Conservation (phyloP, 2,797 vertebrate genomes). For the Mionectes olivaceus region DNA sequence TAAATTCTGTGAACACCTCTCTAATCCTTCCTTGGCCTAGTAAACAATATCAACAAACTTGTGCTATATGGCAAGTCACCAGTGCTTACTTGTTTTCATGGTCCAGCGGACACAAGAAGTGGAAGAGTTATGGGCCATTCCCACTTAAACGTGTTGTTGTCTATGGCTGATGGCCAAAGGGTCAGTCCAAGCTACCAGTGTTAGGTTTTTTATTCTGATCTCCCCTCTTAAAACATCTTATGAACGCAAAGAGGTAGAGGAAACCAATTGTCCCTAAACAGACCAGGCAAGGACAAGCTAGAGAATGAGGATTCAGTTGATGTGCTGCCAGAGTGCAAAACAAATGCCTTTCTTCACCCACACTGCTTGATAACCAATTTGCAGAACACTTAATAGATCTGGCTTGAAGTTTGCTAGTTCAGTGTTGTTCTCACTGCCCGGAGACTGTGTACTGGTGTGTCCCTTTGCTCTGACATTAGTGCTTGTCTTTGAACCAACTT, state of each 20-base stretch:
- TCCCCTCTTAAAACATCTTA: neutral
- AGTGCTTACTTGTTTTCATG: neutral
- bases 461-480: neutral
- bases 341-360: accelerated
- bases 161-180: neutral
- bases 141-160: neutral
- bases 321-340: neutral
- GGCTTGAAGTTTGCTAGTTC: neutral
- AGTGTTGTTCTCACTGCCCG: neutral
- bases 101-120: neutral
- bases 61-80: neutral
- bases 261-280: neutral
- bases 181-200: neutral
- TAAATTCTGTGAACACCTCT: neutral
- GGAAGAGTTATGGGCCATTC: neutral
- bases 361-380: neutral
- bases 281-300: neutral
- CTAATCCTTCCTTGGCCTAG: neutral
- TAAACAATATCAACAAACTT: neutral
- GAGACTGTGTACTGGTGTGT: neutral
- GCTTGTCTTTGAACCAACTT: neutral
- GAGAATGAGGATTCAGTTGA: neutral
- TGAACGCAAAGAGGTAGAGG: neutral
- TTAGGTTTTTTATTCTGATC: neutral
- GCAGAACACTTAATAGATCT: neutral